Evolutionary conservation across 1,140 invertebrate species (phyloP).

Genomic region (Sarcophaga bullata): DNA sequence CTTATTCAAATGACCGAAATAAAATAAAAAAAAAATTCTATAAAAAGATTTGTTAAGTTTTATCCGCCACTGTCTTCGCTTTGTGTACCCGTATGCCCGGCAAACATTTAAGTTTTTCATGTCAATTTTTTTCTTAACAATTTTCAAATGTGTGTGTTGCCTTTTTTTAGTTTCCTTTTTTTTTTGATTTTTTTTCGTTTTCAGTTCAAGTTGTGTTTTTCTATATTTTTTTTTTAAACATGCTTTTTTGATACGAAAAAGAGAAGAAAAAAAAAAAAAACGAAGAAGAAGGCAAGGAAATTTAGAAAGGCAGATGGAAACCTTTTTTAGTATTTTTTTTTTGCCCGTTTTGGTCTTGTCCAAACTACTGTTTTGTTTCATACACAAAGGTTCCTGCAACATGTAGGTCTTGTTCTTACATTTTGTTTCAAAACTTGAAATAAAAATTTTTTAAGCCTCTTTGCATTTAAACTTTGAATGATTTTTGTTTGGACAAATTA

Average conservation of each 20-base stretch:
- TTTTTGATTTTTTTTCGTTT: no score
- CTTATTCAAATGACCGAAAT: no score
- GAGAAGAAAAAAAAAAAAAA: no score
- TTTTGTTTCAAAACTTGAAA: background rate
- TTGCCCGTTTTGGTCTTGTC: background rate
- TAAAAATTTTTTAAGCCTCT: no score
- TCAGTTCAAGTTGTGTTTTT: no score
- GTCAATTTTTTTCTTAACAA: constrained; percentile 5
- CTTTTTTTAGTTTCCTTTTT: no score
- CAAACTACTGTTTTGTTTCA: background rate
- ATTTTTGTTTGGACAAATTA: no score
- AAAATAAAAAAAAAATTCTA: no score
- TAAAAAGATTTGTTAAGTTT: no score
- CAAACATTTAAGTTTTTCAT: constrained; percentile 19
- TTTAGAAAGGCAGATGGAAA: background rate
- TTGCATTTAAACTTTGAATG: no score
- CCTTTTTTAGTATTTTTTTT: background rate
- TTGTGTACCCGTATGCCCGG: background rate
- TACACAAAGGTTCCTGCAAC: background rate
- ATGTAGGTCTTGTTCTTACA: constrained; percentile 1
- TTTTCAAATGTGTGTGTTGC: background rate
- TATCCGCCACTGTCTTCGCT: background rate
- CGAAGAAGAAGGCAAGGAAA: no score
- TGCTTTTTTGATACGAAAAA: background rate
- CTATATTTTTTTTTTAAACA: background rate